Conservation (phyloP, 2,113 vertebrate genomes). For the Ictalurus punctatus region DNA sequence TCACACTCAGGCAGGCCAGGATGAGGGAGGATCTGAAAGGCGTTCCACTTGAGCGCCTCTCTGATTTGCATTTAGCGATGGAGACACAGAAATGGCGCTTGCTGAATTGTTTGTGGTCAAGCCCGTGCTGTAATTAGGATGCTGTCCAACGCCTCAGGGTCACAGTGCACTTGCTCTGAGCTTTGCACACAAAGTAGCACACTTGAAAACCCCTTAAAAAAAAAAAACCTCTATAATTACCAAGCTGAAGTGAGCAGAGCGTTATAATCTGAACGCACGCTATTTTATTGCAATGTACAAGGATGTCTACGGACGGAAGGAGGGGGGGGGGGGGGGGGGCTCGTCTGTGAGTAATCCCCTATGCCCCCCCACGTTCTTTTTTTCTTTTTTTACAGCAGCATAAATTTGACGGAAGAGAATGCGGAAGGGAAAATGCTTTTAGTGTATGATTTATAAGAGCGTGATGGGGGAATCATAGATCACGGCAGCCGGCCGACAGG, state of each 20-base stretch:
- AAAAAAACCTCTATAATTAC: constrained; percentile 50
- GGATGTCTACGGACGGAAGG: constrained; percentile 23
- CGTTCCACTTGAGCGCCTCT: constrained; percentile 54
- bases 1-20: constrained; percentile 56
- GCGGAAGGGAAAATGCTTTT: constrained; percentile 80
- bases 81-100: constrained; percentile 53
- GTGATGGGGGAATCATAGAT: constrained; percentile 81
- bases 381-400: constrained; percentile 67
- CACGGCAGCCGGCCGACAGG: constrained; percentile 75
- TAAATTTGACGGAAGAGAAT: constrained; percentile 76
- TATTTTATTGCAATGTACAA: constrained; percentile 47
- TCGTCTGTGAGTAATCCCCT: constrained; percentile 76
- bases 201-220: constrained; percentile 30
- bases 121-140: constrained; percentile 51
- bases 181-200: constrained; percentile 34
- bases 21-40: constrained; percentile 55
- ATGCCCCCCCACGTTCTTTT: constrained; percentile 46
- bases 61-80: constrained; percentile 59
- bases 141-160: constrained; percentile 47
- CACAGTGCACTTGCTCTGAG: constrained; percentile 33
- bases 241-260: constrained; percentile 24
- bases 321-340: constrained; percentile 23
- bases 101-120: constrained; percentile 60
- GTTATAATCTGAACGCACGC: constrained; percentile 37
- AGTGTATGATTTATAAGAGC: constrained; percentile 80